Evolutionary conservation across 2,797 vertebrate genomes (phyloP).

Genomic region (Pipistrellus pygmaeus): DNA sequence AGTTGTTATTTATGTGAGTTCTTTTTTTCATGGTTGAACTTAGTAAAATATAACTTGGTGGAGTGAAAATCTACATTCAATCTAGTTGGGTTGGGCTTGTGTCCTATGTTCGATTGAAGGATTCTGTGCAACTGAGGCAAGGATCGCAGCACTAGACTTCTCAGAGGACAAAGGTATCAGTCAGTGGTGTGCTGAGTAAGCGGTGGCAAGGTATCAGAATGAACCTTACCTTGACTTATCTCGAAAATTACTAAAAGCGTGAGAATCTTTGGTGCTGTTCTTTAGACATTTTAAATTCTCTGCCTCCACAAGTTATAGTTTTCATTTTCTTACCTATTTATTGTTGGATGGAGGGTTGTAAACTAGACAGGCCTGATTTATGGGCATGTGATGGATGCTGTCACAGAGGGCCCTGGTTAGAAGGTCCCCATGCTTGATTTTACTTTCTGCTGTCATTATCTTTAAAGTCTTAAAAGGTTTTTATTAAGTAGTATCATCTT

Average conservation of each 20-base stretch:
- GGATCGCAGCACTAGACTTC: neutral
- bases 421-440: neutral
- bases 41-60: neutral
- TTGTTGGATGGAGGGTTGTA: neutral
- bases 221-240: neutral
- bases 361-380: neutral
- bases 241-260: neutral
- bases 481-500: neutral
- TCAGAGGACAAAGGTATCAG: neutral
- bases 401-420: neutral
- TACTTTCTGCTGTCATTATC: neutral
- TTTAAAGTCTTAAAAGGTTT: neutral
- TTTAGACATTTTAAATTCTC: neutral
- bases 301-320: neutral
- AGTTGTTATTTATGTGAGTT: neutral
- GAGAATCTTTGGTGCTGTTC: neutral
- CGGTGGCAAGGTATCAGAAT: neutral
- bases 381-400: neutral
- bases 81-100: neutral
- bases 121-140: neutral
- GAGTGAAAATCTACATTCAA: neutral
- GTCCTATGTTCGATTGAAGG: neutral
- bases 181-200: neutral
- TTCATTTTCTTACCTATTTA: neutral
- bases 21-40: neutral